Base-by-base conservation (phyloP, 1,140 invertebrate genomes). In the Macrobrachium rosenbergii region DNA sequence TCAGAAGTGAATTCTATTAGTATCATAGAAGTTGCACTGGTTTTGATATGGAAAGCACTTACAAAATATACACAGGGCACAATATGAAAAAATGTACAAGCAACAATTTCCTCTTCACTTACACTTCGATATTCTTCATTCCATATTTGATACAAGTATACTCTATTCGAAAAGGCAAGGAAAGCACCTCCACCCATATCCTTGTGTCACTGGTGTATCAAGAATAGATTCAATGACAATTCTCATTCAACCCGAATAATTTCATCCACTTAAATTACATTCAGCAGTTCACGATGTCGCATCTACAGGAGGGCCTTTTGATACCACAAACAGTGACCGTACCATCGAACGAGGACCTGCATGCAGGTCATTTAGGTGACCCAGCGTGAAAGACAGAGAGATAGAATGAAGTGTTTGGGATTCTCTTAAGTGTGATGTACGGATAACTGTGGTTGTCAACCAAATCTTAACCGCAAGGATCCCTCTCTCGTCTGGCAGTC, bases 1-100 rank as follows among this genome's bases (percentile, higher is more conserved):
- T 52, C 16, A 58, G 59, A 77, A 21, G 17, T 58, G 28, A 58
- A 58, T 77, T 58, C n/a, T 77, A 67, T 69, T 45, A 10, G 64
- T 64, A 67, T 43, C 64, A 63, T 43, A 78, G 7, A 85, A 67
- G 63, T 79, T 81, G 69, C 37, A 81, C 16, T 87, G 37, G 69
- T 75, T 87, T 87, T 76, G 78, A 87, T 87, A 87, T 81, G 78
- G 85, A 87, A 87, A 87, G 78, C 85, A 87, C 81, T 87, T 81
- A 87, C 69, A 87, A 81, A 87, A 87, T 81, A 37, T 64, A 63
- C 64, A 87, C n/a, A 81, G 85, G 85, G 81, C 84, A 81, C n/a
- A 72, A 59, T 75, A 37, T 87, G 64, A 81, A 87, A 73, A 52
- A 52, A 52, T 52, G 52, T 52, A 5, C 52, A 12, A 5, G 52